Percentiles rank a stretch among this genome's conserved stretches.
Conservation (phyloP, 2,888 invertebrate genomes). For the Calliopum simillimum region DNA sequence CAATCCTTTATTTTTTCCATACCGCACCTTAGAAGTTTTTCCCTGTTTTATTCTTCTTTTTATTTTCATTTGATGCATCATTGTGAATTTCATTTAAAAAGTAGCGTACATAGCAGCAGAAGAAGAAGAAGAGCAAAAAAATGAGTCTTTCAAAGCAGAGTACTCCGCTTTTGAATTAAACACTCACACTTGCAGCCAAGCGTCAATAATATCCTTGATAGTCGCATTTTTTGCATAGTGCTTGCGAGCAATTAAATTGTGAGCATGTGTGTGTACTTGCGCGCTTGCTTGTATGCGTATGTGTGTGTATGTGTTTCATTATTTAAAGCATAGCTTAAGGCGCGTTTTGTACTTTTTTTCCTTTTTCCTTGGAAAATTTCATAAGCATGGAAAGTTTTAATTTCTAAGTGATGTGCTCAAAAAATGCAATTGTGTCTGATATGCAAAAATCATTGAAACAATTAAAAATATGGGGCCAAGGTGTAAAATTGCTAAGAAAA, state of each 20-base stretch:
- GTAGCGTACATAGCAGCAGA: no score
- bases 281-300: constrained; percentile 4
- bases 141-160: constrained; percentile 17
- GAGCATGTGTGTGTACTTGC: constrained; percentile 16
- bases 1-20: constrained; percentile 2
- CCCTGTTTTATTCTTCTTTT: neutral
- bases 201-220: constrained; percentile 35
- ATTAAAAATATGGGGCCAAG: no score
- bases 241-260: constrained; percentile 15
- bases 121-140: no score
- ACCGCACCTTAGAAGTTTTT: neutral
- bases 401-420: no score
- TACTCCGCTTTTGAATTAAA: constrained; percentile 27
- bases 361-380: no score
- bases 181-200: constrained; percentile 30
- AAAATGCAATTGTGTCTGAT: no score
- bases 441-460: no score
- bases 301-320: constrained; percentile 1
- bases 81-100: constrained; percentile 25
- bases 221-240: constrained; percentile 13
- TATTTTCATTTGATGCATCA: neutral
- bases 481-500: no score
- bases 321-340: no score
- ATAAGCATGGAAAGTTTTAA: no score
- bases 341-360: no score